Percentiles rank a stretch among this genome's conserved stretches.
Evolutionary conservation across 2,113 vertebrate species (phyloP).

Genomic region (Myiozetetes cayanensis): DNA sequence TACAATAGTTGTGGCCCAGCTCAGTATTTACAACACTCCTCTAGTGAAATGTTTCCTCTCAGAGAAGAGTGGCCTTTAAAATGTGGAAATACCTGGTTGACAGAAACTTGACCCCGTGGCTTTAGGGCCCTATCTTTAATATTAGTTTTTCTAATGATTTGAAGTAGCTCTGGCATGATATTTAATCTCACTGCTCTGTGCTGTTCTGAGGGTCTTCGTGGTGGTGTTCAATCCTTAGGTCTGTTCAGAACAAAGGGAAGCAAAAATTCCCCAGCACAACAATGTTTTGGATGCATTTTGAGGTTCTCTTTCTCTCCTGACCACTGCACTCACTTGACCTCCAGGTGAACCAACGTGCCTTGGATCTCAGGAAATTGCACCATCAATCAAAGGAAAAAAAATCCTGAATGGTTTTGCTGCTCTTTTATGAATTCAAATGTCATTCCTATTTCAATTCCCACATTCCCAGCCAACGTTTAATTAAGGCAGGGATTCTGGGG

Average conservation of each 20-base stretch:
- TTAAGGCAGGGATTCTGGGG: slow-evolving; percentile 27
- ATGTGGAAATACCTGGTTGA: background rate
- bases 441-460: slow-evolving; percentile 1
- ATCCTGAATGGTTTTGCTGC: background rate
- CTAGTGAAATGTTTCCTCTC: background rate
- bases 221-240: background rate
- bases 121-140: background rate
- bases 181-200: background rate
- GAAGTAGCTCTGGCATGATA: background rate
- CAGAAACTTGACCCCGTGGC: background rate
- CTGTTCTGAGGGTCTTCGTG: background rate
- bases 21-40: background rate
- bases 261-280: background rate
- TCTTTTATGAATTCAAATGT: slow-evolving; percentile 4
- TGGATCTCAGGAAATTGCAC: background rate
- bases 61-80: background rate
- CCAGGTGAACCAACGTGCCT: background rate
- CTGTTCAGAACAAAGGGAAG: background rate
- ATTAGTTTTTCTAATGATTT: background rate
- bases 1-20: background rate
- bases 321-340: background rate
- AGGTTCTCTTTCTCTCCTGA: background rate
- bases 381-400: background rate
- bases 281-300: background rate
- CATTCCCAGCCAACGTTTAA: background rate